Evolutionary conservation across 1,140 invertebrate species (phyloP).

Genomic region (Pentalonia nigronervosa): DNA sequence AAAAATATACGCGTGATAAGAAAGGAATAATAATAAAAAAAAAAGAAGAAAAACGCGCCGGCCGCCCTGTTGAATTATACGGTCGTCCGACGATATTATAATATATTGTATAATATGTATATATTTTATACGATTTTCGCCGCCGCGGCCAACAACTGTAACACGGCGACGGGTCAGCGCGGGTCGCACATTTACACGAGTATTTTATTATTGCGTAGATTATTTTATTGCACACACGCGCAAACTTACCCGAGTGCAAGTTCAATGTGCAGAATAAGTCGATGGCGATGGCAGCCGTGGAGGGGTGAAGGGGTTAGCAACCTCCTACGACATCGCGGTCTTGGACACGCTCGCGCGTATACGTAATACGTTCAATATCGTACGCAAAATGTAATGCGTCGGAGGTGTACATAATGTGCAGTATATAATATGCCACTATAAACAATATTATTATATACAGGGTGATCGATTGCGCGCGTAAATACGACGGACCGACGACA

Average conservation of each 20-base stretch:
- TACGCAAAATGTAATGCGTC: background rate
- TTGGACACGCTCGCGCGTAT: background rate
- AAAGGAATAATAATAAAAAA: background rate
- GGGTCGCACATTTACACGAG: slow-evolving; percentile 52
- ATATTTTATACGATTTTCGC: background rate
- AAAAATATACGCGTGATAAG: background rate
- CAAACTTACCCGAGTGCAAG: background rate
- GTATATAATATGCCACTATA: background rate
- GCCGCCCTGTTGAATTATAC: slow-evolving; percentile 1
- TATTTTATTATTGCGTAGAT: slow-evolving; percentile 49
- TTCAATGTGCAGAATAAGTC: background rate
- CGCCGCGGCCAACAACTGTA: slow-evolving; percentile 18
- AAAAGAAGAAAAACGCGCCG: background rate
- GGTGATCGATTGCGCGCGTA: background rate
- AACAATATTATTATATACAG: background rate
- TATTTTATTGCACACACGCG: background rate
- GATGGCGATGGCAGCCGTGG: background rate
- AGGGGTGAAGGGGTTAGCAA: background rate
- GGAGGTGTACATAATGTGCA: background rate
- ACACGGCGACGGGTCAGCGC: slow-evolving; percentile 38
- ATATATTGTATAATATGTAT: background rate
- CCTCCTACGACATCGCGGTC: background rate
- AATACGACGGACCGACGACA: no score
- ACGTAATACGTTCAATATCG: background rate
- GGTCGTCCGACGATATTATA: background rate